A percentile compares a stretch with the other conserved stretches of the same genome.
Evolutionary conservation across 2,888 invertebrate genomes (phyloP).

Genomic region (Meandrusa payeni): DNA sequence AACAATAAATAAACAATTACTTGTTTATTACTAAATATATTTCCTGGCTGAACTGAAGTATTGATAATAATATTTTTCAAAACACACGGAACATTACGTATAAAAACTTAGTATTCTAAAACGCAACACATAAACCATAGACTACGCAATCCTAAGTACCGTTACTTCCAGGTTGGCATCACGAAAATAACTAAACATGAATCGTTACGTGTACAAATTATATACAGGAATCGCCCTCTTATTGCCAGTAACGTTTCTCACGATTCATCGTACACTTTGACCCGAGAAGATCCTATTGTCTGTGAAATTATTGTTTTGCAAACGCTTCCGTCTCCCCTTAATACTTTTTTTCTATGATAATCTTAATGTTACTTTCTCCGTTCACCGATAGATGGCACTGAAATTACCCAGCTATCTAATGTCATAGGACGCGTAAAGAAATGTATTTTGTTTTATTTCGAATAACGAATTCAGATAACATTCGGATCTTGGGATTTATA

Average conservation of each 20-base stretch:
- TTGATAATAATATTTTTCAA: background rate
- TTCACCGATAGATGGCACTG: conserved; percentile 19
- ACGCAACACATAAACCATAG: background rate
- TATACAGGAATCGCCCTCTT: conserved; percentile 66
- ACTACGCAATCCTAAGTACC: conserved; percentile 26
- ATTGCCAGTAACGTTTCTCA: conserved; percentile 52
- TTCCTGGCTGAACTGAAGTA: conserved; percentile 9
- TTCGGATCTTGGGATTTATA: no score
- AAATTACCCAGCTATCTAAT: no score
- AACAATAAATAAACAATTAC: conserved; percentile 11
- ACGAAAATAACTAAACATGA: conserved; percentile 58
- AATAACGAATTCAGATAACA: no score
- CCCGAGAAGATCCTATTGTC: conserved; percentile 55
- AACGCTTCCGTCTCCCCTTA: conserved; percentile 58
- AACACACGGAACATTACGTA: background rate
- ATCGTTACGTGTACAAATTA: conserved; percentile 49
- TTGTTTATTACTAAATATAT: conserved; percentile 12
- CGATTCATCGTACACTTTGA: conserved; percentile 59
- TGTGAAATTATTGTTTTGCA: conserved; percentile 61
- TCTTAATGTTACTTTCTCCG: background rate
- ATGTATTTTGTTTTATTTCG: no score
- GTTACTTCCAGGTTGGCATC: conserved; percentile 66
- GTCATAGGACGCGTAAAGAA: no score
- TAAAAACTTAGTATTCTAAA: no score
- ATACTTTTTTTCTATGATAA: background rate